Base-by-base conservation (phyloP, 2,113 vertebrate species). In the Ailuropoda melanoleuca region DNA sequence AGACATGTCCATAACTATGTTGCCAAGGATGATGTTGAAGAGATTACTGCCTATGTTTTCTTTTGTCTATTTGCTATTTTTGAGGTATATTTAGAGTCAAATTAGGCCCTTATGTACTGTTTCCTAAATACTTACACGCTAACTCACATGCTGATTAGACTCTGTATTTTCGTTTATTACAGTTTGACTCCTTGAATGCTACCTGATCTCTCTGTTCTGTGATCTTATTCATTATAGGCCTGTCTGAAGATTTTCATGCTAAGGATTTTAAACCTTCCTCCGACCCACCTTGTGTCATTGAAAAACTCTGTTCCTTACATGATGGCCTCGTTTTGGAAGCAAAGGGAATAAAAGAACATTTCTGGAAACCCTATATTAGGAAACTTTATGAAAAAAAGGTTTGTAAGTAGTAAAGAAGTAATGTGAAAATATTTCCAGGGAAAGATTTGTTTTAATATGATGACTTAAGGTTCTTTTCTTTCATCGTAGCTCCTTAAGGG, bases 321-420 rank as follows among this genome's bases (percentile, higher is more conserved):
- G 99, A 99, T 13, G 99, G 99, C 31, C 98, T 99, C 78, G 99
- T 99, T 94, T 98, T 99, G 97, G 99, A 99, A 98, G 99, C 99
- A 80, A 99, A 99, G 97, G 99, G 99, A 24, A 99, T 99, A 97
- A 99, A 99, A 92, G 99, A 99, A 60, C 99, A 99, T 98, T 99
- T 99, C 98, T 99, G 99, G 99, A 99, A 99, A 95, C 99, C 99
- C 0, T 99, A 99, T 92, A 99, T 99, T 95, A 99, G 99, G 95
- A 99, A 99, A 48, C 99, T 99, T 58, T 99, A 99, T 94, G 99
- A 99, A 87, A 99, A 99, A 98, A 99, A 99, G 99, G 99, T 99
- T 81, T 68, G 98, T 95, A 83, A 72, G 24, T 84, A 46, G 39
- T 60, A 14, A 60, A 88, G 23, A 94, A 93, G 21, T 66, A 46